These are phyloP conservation scores for Hypomesus transpacificus DNA, from an alignment of 2,113 vertebrate species.

Conservation along the genomic window DNA sequence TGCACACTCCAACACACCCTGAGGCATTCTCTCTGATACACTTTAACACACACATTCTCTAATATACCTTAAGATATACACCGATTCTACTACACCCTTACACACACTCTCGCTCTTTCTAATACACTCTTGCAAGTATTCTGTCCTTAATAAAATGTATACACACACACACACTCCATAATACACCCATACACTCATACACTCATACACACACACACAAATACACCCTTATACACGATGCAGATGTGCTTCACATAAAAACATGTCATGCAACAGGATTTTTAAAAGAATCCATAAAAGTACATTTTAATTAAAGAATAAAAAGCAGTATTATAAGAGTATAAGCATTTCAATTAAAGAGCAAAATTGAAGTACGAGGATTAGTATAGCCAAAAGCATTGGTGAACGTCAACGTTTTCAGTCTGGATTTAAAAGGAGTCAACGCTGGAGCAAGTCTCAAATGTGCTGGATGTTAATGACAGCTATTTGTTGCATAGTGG, in stretches of 20 bases:
- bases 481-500: no score
- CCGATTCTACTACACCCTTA: neutral
- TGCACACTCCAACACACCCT: conserved; percentile 46
- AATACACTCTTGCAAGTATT: neutral
- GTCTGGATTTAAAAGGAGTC: no score
- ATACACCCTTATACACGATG: conserved; percentile 13
- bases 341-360: no score
- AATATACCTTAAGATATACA: neutral
- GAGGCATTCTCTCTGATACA: neutral
- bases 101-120: neutral
- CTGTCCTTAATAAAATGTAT: no score
- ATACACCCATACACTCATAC: conserved; percentile 40
- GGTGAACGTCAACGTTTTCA: no score
- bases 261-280: no score
- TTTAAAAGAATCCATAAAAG: no score
- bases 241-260: no score
- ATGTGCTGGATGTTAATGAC: no score
- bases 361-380: no score
- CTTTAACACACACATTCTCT: neutral
- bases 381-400: no score
- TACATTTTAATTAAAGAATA: neutral
- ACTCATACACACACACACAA: neutral
- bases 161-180: conserved; percentile 27
- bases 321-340: neutral
- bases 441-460: no score